Evolutionary conservation across 2,113 vertebrate species (phyloP).

Genomic region (Phasianus colchicus): DNA sequence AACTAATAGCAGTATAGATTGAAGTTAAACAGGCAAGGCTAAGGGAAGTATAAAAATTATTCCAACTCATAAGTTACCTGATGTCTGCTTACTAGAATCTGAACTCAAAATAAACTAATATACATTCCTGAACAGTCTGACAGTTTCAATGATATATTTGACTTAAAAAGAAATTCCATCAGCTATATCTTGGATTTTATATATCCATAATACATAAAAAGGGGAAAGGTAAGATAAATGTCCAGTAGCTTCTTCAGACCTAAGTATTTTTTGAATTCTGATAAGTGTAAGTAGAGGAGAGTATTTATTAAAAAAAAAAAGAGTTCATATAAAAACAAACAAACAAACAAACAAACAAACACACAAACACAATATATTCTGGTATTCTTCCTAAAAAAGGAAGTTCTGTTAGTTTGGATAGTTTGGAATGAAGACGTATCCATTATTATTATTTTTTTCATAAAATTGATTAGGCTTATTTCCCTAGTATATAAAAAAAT

Average conservation of each 20-base stretch:
- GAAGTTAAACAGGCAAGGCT: background rate
- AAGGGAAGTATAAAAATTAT: background rate
- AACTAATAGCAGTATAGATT: background rate
- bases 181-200: background rate
- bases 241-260: background rate
- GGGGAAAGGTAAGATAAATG: background rate
- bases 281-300: background rate
- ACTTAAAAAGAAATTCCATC: background rate
- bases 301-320: background rate
- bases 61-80: background rate
- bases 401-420: background rate
- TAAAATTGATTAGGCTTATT: background rate
- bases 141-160: background rate
- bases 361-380: background rate
- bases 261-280: background rate
- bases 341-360: no score
- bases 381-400: background rate
- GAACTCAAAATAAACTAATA: conserved; percentile 12
- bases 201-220: conserved; percentile 20
- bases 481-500: background rate
- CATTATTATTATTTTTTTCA: background rate
- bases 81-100: conserved; percentile 17
- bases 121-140: background rate
- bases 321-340: background rate
- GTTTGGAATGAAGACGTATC: background rate